Evolutionary conservation across 1,140 invertebrate genomes (phyloP).

Genomic region (Neodiprion virginianus): DNA sequence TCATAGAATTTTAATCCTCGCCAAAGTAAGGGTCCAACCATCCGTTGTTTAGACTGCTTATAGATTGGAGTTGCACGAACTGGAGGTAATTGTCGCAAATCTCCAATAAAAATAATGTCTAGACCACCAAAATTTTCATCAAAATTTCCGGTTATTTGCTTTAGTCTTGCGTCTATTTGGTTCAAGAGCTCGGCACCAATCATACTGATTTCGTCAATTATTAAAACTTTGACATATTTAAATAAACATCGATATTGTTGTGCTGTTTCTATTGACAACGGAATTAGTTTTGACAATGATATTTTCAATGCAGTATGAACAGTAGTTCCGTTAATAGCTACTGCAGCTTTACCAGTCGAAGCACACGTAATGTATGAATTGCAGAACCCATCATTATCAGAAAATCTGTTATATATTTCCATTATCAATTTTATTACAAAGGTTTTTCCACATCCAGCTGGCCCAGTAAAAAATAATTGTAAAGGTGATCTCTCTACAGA

Average conservation of each 20-base stretch:
- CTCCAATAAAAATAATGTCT: slow-evolving; percentile 36
- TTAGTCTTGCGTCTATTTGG: slow-evolving; percentile 39
- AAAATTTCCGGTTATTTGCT: slow-evolving; percentile 44
- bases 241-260: slow-evolving; percentile 33
- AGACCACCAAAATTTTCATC: slow-evolving; percentile 37
- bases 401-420: slow-evolving; percentile 29
- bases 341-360: slow-evolving; percentile 50
- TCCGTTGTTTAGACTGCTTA: slow-evolving; percentile 22
- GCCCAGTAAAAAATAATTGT: slow-evolving; percentile 31
- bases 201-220: slow-evolving; percentile 56
- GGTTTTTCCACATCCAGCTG: slow-evolving; percentile 10
- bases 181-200: slow-evolving; percentile 38
- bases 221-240: slow-evolving; percentile 41
- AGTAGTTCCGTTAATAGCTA: slow-evolving; percentile 43
- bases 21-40: slow-evolving; percentile 26
- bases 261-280: slow-evolving; percentile 28
- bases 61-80: slow-evolving; percentile 30
- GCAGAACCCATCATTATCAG: slow-evolving; percentile 26
- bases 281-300: slow-evolving; percentile 26
- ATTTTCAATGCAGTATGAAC: slow-evolving; percentile 13
- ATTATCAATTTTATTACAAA: slow-evolving; percentile 35
- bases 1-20: slow-evolving; percentile 33
- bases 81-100: slow-evolving; percentile 37
- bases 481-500: slow-evolving; percentile 20
- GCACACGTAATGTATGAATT: slow-evolving; percentile 36